Evolutionary conservation across 2,797 vertebrate genomes (phyloP).

Genomic region (Muscicapa striata): DNA sequence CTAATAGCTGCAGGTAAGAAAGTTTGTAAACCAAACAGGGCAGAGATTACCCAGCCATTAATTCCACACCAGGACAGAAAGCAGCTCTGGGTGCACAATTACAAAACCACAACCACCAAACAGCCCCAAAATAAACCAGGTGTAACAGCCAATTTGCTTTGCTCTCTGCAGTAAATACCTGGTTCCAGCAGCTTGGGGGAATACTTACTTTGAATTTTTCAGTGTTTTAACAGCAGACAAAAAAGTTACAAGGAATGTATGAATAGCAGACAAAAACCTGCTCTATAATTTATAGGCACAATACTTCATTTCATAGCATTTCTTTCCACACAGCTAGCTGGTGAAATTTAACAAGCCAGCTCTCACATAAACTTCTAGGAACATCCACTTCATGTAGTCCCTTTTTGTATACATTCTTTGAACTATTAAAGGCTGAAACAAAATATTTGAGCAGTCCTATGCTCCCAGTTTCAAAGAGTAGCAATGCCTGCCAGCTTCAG

Average conservation of each 20-base stretch:
- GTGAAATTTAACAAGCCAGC: constrained; percentile 21
- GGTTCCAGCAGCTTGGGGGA: neutral
- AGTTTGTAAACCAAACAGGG: neutral
- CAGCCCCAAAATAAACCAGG: neutral
- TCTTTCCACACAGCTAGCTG: neutral
- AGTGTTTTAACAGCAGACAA: constrained; percentile 22
- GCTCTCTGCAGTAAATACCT: neutral
- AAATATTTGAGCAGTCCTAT: constrained; percentile 26
- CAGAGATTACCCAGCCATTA: neutral
- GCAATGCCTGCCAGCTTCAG: constrained; percentile 3
- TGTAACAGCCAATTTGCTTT: neutral
- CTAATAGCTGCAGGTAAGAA: neutral
- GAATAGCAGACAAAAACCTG: neutral
- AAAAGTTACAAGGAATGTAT: neutral
- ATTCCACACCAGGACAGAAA: neutral
- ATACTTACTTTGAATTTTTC: neutral
- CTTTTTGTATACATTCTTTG: neutral
- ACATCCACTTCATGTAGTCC: neutral
- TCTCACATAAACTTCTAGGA: neutral
- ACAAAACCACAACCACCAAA: neutral
- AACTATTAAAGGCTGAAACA: constrained; percentile 41
- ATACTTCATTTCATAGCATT: neutral
- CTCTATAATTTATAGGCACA: constrained; percentile 34
- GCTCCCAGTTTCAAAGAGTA: neutral
- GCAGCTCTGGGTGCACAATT: neutral